These are phyloP conservation scores for Gobius niger DNA, from an alignment of 2,113 vertebrate genomes.

Conservation along the genomic window DNA sequence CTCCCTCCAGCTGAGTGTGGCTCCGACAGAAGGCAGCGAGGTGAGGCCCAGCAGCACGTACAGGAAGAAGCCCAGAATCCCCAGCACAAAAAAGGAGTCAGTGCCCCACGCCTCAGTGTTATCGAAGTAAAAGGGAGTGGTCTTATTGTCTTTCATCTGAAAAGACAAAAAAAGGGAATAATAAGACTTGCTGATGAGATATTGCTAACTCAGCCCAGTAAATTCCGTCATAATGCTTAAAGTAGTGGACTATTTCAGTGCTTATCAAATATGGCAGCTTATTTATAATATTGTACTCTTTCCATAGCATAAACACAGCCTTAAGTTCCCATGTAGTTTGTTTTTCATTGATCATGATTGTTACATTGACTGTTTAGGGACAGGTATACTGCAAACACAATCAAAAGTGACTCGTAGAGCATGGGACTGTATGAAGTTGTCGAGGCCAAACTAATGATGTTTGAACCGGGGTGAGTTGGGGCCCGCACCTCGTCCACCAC, in stretches of 20 bases:
- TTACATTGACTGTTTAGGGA: neutral
- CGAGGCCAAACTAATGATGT: neutral
- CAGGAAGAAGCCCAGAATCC: conserved; percentile 88
- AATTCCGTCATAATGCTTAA: too few species aligned
- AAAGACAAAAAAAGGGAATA: conserved; percentile 6
- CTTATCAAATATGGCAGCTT: too few species aligned
- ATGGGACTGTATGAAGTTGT: neutral
- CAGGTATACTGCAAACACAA: too few species aligned
- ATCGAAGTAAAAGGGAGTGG: conserved; percentile 68
- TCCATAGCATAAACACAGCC: neutral
- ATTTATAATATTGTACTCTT: neutral
- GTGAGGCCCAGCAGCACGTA: conserved; percentile 89
- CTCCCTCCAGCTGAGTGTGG: conserved; percentile 90
- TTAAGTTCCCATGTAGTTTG: neutral
- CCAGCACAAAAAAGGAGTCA: conserved; percentile 82
- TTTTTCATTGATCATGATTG: neutral
- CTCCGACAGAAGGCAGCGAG: conserved; percentile 92
- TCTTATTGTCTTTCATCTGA: conserved; percentile 79
- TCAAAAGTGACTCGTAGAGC: neutral
- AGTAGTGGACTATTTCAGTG: too few species aligned
- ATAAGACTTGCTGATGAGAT: too few species aligned
- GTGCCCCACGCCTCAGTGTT: conserved; percentile 73
- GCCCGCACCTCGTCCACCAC: conserved; percentile 58
- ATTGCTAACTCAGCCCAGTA: too few species aligned
- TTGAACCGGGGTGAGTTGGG: neutral